Percentiles rank a stretch among this genome's conserved stretches.
Evolutionary conservation across 2,888 invertebrate genomes (phyloP).

Genomic region (Rutpela maculata): DNA sequence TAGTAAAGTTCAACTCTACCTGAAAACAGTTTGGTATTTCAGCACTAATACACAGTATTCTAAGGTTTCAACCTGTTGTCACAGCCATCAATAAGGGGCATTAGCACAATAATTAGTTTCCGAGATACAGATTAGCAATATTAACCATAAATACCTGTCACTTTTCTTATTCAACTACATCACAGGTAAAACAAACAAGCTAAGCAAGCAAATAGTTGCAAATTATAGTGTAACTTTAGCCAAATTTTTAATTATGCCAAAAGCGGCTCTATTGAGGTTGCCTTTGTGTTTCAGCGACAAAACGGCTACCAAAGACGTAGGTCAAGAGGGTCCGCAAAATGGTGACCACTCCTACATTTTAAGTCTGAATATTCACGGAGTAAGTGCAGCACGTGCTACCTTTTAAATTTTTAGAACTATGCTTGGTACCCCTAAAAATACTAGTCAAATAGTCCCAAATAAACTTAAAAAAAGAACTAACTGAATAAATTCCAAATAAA

Average conservation of each 20-base stretch:
- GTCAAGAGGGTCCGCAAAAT: background rate
- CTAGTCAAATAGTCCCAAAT: no score
- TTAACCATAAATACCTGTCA: slow-evolving; percentile 51
- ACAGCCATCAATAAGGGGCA: slow-evolving; percentile 26
- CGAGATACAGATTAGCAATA: slow-evolving; percentile 46
- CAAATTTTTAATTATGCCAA: slow-evolving; percentile 47
- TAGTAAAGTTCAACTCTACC: background rate
- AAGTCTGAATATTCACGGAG: no score
- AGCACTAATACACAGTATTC: background rate
- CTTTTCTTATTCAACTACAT: slow-evolving; percentile 45
- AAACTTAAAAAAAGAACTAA: no score
- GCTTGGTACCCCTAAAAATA: no score
- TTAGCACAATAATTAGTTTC: slow-evolving; percentile 49
- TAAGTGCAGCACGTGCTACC: no score
- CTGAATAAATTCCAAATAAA: no score
- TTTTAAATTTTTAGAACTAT: no score
- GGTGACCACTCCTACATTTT: no score
- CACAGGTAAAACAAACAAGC: slow-evolving; percentile 56
- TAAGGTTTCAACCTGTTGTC: slow-evolving; percentile 2
- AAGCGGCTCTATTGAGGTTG: slow-evolving; percentile 18
- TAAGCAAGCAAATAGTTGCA: slow-evolving; percentile 49
- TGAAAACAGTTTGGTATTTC: background rate
- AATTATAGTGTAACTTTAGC: slow-evolving; percentile 52
- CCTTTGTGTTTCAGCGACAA: slow-evolving; percentile 12
- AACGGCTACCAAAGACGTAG: slow-evolving; percentile 7